Conservation (phyloP, 2,113 vertebrate species). For the Nycticryphes semicollaris region DNA sequence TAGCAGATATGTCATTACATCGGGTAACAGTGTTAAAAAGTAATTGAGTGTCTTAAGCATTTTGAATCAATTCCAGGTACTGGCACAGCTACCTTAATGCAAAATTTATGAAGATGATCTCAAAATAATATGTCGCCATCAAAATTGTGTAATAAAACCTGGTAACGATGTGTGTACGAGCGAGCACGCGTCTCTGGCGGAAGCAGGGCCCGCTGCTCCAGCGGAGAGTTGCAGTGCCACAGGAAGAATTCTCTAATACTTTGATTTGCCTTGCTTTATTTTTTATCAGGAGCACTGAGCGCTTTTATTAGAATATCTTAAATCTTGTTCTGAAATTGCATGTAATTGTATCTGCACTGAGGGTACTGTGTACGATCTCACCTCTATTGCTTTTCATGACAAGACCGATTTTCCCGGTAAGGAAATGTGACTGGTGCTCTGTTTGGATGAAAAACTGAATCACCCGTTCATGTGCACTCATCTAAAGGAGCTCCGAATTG, state of each 20-base stretch:
- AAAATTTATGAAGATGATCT: slow-evolving; percentile 78
- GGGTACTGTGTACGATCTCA: background rate
- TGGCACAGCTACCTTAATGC: slow-evolving; percentile 68
- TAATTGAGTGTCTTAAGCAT: slow-evolving; percentile 75
- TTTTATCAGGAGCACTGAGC: background rate
- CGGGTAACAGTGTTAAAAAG: slow-evolving; percentile 68
- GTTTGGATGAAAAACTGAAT: background rate
- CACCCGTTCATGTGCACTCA: background rate
- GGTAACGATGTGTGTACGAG: background rate
- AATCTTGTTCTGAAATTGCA: background rate
- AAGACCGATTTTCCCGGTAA: background rate
- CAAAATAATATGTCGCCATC: slow-evolving; percentile 66
- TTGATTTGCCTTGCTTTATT: background rate
- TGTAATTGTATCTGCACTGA: background rate
- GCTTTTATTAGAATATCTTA: slow-evolving; percentile 26
- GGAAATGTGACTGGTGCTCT: background rate
- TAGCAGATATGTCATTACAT: slow-evolving; percentile 61
- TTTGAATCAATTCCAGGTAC: slow-evolving; percentile 77
- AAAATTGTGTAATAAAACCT: slow-evolving; percentile 59
- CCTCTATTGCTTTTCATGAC: background rate
- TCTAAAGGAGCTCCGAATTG: background rate
- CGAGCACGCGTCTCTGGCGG: background rate
- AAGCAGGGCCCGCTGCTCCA: background rate
- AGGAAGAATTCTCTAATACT: background rate
- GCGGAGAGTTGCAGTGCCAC: background rate